Base-by-base conservation (phyloP, 1,140 invertebrate genomes). In the Drosophila kurseongensis region DNA sequence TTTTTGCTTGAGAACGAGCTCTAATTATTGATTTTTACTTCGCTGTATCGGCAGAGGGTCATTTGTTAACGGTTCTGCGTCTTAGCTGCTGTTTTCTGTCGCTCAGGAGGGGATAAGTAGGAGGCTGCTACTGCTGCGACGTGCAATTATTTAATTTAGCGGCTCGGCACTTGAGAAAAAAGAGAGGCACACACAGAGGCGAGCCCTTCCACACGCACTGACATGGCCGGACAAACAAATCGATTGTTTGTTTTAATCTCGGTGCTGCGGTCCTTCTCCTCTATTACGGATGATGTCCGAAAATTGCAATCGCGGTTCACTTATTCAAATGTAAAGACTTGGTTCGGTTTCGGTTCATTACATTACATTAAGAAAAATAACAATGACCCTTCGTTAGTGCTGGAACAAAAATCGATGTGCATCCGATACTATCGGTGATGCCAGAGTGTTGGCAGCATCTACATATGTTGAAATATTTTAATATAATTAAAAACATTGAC, bases 21-120 rank as follows among this genome's bases (percentile, higher is more conserved):
- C 60, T 80, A 80, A 72, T 81, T 80, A 80, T 80, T 80, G 78
- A 80, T 80, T 80, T 80, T 80, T 76, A 65, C 73, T 65, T 66
- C 78, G 65, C 73, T 68, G 51, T 71, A 60, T 65, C 58, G 65
- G 67, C 38, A 71, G 65, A 54, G 56, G 52, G 57, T 57, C 59
- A 62, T 58, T 62, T 23, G 36, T 32, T 27, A 62, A 32, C 27
- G 29, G 14, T 32, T 18, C 29, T n/a, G 10, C n/a, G 4, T 18
- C 8, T 9, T 18, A 6, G 16, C 42, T 10, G 42, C 44, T 16
- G 7, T 16, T 10, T n/a, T n/a, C 13, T 8, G 13, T n/a, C n/a
- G 6, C 13, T 41, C n/a, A 16, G 41, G 41, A 32, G 41, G 41
- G 41, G 7, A n/a, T 13, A n/a, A 5, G 9, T 14, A 7, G 14